Evolutionary conservation across 2,797 vertebrate species (phyloP).

Genomic region (Heteromormyrus szaboi): DNA sequence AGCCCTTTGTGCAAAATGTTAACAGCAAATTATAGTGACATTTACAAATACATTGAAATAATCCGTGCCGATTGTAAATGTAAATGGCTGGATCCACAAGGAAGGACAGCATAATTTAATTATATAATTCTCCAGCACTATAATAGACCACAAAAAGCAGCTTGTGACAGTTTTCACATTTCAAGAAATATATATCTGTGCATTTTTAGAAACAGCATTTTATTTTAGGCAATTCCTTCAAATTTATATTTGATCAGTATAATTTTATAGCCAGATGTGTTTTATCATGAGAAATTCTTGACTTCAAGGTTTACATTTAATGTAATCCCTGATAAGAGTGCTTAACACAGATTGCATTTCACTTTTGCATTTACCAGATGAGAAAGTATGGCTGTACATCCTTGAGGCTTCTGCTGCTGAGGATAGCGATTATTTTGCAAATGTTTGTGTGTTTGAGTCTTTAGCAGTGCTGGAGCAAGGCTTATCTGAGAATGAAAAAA

Average conservation of each 20-base stretch:
- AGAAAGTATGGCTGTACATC: not conserved
- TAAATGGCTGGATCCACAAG: not conserved
- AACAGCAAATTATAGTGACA: not conserved
- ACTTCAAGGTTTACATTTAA: not conserved
- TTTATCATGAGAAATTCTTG: not conserved
- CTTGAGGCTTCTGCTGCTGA: not conserved
- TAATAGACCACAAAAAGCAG: not conserved
- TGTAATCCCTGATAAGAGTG: not conserved
- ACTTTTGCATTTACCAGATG: not conserved
- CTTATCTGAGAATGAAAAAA: not conserved
- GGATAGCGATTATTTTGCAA: not conserved
- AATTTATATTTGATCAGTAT: not conserved
- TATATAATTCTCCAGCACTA: not conserved
- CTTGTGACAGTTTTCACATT: not conserved
- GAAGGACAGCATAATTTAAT: not conserved
- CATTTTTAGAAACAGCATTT: not conserved
- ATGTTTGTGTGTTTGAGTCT: not conserved
- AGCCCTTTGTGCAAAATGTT: not conserved
- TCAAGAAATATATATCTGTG: not conserved
- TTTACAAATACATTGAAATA: not conserved
- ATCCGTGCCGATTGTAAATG: not conserved
- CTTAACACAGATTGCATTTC: not conserved
- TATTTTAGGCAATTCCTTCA: not conserved
- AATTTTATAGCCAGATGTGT: not conserved
- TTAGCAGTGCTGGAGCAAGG: not conserved